Base-by-base conservation (phyloP, 2,888 invertebrate species). In the Pristionchus exspectatus region DNA sequence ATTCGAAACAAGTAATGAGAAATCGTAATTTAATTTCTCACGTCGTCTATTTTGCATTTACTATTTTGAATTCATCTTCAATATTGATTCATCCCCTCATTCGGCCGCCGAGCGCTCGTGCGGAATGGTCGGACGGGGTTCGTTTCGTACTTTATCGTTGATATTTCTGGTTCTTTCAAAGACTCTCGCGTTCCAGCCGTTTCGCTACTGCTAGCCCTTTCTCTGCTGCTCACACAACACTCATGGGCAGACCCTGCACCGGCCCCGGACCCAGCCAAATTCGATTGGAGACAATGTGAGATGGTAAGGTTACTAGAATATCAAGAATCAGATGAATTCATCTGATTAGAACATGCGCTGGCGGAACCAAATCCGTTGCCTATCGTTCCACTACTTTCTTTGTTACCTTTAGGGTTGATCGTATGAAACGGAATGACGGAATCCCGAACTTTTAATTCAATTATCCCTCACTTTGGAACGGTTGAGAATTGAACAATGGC, bases 81-180 rank as follows among this genome's bases (percentile, higher is more conserved):
- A 18, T 21, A 4, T 14, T 12, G 56, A 56, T 59, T 18, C 30
- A 30, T 30, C 21, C 69, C 69, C 33, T 72, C 69, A 72, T 72
- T 72, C 69, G 12, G 2, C 33, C 16, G 4, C 4, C 12, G 14
- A 27, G 69, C 14, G 69, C 27, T 12, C 69, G 69, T 14, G 69
- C 33, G 69, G 69, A 72, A 72, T 72, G 69, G 69, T 72, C 69
- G 69, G 69, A 10, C 27, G 33, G 16, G 69, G 69, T 72, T 72
- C 69, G 69, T 72, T 33, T 33, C 30, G 30, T 16, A 3, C 33
- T 66, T 14, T 66, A 12, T 27, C 66, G 12, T 12, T 27, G 2
- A 7, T 27, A 4, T 59, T 21, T 24, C 18, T 59, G 21, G 21
- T 59, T 1, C 21, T 63, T 63, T 24, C 10, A 63, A n/a, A 63